These are phyloP conservation scores for Cephus rjabovi DNA, from an alignment of 2,888 invertebrate genomes.

Conservation along the genomic window DNA sequence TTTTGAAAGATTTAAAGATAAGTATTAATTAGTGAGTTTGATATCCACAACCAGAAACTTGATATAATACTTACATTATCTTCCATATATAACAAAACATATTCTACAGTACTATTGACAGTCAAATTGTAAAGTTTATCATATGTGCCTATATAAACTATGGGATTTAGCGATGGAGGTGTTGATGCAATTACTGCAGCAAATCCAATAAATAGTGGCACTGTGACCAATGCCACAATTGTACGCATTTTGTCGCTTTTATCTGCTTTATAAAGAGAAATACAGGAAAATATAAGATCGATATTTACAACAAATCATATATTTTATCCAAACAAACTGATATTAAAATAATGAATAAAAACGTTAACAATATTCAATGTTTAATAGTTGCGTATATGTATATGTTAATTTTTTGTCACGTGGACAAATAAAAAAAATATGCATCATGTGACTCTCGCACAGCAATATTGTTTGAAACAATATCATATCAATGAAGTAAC, in stretches of 20 bases:
- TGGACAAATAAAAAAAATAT: background rate
- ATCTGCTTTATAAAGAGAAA: background rate
- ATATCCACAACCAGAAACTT: slow-evolving; percentile 2
- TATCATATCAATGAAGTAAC: background rate
- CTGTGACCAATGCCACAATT: slow-evolving; percentile 8
- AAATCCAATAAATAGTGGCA: slow-evolving; percentile 15
- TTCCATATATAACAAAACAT: slow-evolving; percentile 55
- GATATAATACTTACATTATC: slow-evolving; percentile 45
- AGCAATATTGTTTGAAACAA: background rate
- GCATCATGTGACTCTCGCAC: background rate
- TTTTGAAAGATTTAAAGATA: slow-evolving; percentile 18
- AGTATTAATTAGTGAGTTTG: background rate
- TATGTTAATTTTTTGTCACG: background rate
- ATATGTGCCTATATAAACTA: slow-evolving; percentile 52
- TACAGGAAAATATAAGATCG: background rate
- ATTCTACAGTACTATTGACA: slow-evolving; percentile 53
- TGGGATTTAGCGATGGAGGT: slow-evolving; percentile 42
- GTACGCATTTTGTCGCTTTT: slow-evolving; percentile 9
- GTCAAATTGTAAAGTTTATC: slow-evolving; percentile 34
- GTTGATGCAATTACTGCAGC: slow-evolving; percentile 20
- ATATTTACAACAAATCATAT: background rate
- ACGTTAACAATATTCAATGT: background rate
- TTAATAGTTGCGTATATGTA: background rate
- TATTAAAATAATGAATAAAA: background rate
- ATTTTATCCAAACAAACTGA: background rate